A percentile compares a stretch with the other conserved stretches of the same genome.
Conservation (phyloP, 2,113 vertebrate genomes). For the Pandion haliaetus region DNA sequence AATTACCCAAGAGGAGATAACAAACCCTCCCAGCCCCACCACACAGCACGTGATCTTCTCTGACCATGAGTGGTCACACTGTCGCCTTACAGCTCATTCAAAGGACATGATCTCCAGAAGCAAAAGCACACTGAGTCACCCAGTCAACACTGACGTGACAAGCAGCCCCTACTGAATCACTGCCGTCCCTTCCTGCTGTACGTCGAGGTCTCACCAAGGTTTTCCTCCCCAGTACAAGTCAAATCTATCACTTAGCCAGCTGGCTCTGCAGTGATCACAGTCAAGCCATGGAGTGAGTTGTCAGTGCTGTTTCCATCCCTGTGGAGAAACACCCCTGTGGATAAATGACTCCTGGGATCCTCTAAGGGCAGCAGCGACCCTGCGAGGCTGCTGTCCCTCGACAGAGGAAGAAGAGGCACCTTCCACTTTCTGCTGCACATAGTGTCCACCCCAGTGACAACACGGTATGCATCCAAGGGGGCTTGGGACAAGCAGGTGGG, state of each 20-base stretch:
- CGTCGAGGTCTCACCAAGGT: not conserved
- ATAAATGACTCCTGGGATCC: not conserved
- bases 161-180: slow-evolving; percentile 20
- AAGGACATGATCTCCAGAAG: not conserved
- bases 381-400: not conserved
- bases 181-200: not conserved
- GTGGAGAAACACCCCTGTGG: not conserved
- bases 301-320: not conserved
- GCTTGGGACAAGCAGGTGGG: not conserved
- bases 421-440: not conserved
- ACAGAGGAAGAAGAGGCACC: not conserved
- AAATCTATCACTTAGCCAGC: not conserved
- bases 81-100: not conserved
- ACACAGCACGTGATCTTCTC: not conserved
- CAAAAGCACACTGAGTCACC: not conserved
- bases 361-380: not conserved
- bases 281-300: not conserved
- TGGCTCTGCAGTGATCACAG: not conserved
- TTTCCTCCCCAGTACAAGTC: not conserved
- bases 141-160: not conserved
- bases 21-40: not conserved
- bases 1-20: not conserved
- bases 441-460: not conserved
- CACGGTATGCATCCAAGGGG: not conserved
- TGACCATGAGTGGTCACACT: not conserved